These are phyloP conservation scores for Brachionus asplanchnoidis DNA, from an alignment of 1,140 invertebrate species.

Conservation along the genomic window DNA sequence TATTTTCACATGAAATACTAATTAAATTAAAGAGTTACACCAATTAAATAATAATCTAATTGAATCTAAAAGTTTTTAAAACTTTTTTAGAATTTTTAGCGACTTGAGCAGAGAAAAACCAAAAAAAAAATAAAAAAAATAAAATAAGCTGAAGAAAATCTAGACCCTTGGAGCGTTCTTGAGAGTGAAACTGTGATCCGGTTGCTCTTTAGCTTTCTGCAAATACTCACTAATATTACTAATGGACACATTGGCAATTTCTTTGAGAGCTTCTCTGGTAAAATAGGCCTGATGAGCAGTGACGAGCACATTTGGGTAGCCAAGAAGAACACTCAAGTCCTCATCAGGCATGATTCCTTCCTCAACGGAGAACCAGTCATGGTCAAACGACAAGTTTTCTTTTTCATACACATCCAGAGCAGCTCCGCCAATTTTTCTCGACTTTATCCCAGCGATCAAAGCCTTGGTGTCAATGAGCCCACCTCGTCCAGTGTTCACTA, in stretches of 20 bases:
- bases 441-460: conserved; percentile 4
- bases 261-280: conserved; percentile 26
- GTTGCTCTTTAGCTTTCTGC: not conserved
- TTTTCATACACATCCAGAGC: conserved; percentile 41
- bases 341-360: not conserved
- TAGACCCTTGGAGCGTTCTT: conserved; percentile 10
- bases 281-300: conserved; percentile 39
- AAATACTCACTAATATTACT: conserved; percentile 16
- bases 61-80: not conserved
- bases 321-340: not conserved
- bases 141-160: not conserved
- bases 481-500: conserved; percentile 33
- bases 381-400: conserved; percentile 18
- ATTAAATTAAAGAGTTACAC: not conserved
- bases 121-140: not conserved
- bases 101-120: not conserved
- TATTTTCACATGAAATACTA: not conserved
- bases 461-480: conserved; percentile 19
- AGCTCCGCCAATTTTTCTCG: conserved; percentile 34
- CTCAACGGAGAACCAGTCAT: conserved; percentile 6
- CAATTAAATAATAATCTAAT: not conserved
- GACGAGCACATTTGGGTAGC: conserved; percentile 16
- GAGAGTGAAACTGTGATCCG: not conserved
- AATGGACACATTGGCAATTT: conserved; percentile 9
- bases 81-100: not conserved